Percentiles rank a stretch among this genome's conserved stretches.
phyloP scores from a whole-genome alignment of 2,797 vertebrate species.

The Buceros bicornis region DNA sequence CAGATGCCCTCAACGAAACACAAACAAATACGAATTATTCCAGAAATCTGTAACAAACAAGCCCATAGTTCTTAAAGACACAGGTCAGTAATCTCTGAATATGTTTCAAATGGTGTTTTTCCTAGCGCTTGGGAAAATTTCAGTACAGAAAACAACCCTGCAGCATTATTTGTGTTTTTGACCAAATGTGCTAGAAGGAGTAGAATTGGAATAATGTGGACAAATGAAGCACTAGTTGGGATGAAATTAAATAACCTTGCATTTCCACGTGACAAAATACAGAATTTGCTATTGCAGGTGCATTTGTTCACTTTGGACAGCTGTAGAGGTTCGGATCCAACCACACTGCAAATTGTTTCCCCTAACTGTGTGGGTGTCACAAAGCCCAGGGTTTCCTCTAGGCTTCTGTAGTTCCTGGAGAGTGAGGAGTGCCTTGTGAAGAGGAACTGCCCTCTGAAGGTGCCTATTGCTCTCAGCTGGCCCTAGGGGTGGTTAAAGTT shows the following conservation, averaged over 20 bases:
- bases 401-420: neutral
- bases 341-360: accelerated
- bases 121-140: neutral
- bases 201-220: neutral
- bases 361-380: neutral
- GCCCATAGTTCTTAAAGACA: neutral
- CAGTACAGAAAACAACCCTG: neutral
- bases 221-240: neutral
- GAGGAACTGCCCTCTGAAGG: neutral
- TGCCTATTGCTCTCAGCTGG: neutral
- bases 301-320: neutral
- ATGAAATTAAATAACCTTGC: neutral
- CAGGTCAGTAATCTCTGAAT: neutral
- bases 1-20: neutral
- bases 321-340: neutral
- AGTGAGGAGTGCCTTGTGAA: neutral
- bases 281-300: neutral
- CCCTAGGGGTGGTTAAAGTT: neutral
- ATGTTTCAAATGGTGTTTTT: neutral
- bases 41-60: neutral
- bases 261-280: neutral
- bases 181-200: neutral
- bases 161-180: neutral
- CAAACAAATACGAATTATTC: neutral
- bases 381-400: neutral